These are phyloP conservation scores for Macrophya alboannulata DNA, from an alignment of 2,888 invertebrate genomes.

Conservation along the genomic window DNA sequence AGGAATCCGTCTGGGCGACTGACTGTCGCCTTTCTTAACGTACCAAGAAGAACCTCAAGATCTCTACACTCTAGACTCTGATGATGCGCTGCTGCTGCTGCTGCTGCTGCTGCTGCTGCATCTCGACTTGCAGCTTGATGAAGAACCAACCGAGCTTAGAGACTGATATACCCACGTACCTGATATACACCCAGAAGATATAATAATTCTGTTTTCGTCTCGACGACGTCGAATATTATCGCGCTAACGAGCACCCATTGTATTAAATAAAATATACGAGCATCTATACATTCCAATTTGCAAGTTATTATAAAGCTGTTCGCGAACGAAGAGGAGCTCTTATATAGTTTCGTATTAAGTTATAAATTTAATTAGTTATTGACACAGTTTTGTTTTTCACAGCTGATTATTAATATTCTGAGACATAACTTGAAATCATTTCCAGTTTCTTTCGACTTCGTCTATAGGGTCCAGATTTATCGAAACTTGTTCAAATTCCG, in stretches of 20 bases:
- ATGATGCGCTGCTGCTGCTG: neutral
- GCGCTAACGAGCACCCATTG: slow-evolving; percentile 40
- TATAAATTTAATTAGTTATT: neutral
- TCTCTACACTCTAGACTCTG: neutral
- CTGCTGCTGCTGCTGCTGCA: neutral
- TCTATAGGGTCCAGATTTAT: too few species aligned
- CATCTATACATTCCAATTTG: too few species aligned
- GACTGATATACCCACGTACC: neutral
- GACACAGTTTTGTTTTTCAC: too few species aligned
- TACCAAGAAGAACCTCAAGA: slow-evolving; percentile 34
- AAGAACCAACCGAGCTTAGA: neutral
- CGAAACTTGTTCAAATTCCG: neutral
- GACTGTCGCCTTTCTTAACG: slow-evolving; percentile 43
- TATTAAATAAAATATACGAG: neutral
- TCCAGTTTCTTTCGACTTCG: too few species aligned
- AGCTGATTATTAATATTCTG: too few species aligned
- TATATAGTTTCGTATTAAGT: neutral
- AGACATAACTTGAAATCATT: too few species aligned
- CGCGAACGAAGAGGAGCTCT: neutral
- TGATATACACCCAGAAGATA: neutral
- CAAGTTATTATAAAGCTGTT: neutral
- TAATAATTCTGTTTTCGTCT: slow-evolving; percentile 39
- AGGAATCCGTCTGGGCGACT: slow-evolving; percentile 49
- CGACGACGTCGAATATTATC: neutral
- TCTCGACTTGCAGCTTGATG: neutral